A percentile compares a stretch with the other conserved stretches of the same genome.
Conservation (phyloP, 2,797 vertebrate genomes). For the Tapera naevia region DNA sequence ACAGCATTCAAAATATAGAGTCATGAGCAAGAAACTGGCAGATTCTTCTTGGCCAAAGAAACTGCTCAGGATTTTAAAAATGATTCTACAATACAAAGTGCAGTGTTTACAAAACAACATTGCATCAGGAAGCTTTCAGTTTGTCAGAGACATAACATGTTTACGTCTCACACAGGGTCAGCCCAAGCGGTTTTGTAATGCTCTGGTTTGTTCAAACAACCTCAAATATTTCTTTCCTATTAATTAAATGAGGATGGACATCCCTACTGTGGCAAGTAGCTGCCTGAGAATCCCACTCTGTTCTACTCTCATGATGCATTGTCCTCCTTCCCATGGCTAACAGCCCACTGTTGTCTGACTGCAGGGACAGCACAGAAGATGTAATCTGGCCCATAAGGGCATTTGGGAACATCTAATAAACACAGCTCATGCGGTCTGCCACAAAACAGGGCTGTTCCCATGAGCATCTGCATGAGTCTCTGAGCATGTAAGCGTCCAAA, state of each 20-base stretch:
- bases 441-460: neutral
- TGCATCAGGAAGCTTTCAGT: neutral
- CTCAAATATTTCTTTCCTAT: neutral
- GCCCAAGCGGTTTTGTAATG: neutral
- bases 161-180: neutral
- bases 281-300: neutral
- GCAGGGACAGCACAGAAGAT: neutral
- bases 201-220: neutral
- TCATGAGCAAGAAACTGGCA: neutral
- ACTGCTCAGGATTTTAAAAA: neutral
- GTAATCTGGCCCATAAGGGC: neutral
- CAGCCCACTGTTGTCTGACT: neutral
- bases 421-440: neutral
- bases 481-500: neutral
- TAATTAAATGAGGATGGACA: neutral
- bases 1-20: neutral
- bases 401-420: neutral
- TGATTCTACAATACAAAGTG: neutral
- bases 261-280: neutral
- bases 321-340: fast-evolving
- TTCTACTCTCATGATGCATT: neutral
- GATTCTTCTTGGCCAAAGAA: neutral
- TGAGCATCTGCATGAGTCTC: neutral
- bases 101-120: neutral
- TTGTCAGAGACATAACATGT: neutral